phyloP scores from a whole-genome alignment of 2,113 vertebrate genomes.

The Okapia johnstoni region DNA sequence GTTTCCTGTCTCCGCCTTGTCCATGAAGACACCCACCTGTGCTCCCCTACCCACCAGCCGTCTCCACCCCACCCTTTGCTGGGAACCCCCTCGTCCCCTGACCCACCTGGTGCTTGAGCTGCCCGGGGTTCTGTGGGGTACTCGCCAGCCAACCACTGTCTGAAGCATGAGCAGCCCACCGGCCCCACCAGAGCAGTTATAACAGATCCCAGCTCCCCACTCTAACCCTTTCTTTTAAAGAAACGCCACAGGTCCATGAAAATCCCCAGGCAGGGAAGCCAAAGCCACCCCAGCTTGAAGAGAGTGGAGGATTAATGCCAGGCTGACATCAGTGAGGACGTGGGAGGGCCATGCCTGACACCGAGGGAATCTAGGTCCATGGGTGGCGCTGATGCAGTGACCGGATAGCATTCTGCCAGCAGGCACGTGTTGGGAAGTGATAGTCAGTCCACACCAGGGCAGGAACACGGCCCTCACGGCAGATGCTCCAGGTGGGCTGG shows the following conservation, averaged over 20 bases:
- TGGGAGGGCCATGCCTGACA: too few species aligned
- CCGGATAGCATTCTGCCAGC: not conserved
- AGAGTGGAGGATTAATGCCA: not conserved
- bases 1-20: too few species aligned
- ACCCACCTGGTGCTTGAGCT: not conserved
- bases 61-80: not conserved
- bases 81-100: not conserved
- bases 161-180: rapidly evolving
- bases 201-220: not conserved
- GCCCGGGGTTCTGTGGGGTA: not conserved
- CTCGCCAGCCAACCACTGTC: rapidly evolving
- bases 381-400: not conserved
- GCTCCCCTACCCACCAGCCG: not conserved
- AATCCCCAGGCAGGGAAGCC: not conserved
- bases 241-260: not conserved
- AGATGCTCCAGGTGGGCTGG: not conserved
- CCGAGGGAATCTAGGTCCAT: rapidly evolving
- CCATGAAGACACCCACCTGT: not conserved
- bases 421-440: rapidly evolving
- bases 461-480: rapidly evolving
- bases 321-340: rapidly evolving
- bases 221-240: not conserved
- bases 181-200: not conserved
- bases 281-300: not conserved
- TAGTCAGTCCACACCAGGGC: not conserved